Percentiles rank a stretch among this genome's conserved stretches.
Conservation (phyloP, 2,797 vertebrate genomes). For the Cyclura pinguis region DNA sequence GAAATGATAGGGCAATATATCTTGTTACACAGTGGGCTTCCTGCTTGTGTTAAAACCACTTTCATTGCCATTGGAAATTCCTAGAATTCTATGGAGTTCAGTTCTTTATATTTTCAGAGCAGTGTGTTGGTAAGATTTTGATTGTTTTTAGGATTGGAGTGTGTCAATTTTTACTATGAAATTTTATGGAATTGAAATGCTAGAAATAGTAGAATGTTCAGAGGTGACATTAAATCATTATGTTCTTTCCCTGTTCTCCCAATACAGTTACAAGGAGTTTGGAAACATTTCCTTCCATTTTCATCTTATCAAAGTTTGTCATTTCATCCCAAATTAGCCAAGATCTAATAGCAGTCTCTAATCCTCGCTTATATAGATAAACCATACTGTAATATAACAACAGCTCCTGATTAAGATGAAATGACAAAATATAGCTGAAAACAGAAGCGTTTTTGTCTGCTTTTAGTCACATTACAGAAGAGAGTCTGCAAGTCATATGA, state of each 20-base stretch:
- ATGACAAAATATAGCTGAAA: neutral
- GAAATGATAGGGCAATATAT: constrained; percentile 32
- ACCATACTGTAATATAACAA: neutral
- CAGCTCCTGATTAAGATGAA: neutral
- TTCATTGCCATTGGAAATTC: constrained; percentile 17
- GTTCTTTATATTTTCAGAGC: constrained; percentile 36
- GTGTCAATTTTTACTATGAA: neutral
- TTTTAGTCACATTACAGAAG: neutral
- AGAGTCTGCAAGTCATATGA: neutral
- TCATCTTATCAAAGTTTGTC: neutral
- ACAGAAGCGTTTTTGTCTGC: neutral
- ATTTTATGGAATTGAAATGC: neutral
- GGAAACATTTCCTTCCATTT: neutral
- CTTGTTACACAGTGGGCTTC: constrained; percentile 35
- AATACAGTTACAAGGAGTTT: too few species aligned
- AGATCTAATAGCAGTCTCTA: neutral
- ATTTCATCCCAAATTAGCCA: neutral
- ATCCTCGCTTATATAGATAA: neutral
- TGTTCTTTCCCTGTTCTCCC: too few species aligned
- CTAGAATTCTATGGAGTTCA: constrained; percentile 1
- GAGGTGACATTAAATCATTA: neutral
- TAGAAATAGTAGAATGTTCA: neutral
- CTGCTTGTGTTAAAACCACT: constrained; percentile 32
- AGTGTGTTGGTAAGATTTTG: neutral
- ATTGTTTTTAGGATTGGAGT: neutral